These are phyloP conservation scores for Catharus ustulatus DNA, from an alignment of 2,797 vertebrate genomes.

Conservation along the genomic window DNA sequence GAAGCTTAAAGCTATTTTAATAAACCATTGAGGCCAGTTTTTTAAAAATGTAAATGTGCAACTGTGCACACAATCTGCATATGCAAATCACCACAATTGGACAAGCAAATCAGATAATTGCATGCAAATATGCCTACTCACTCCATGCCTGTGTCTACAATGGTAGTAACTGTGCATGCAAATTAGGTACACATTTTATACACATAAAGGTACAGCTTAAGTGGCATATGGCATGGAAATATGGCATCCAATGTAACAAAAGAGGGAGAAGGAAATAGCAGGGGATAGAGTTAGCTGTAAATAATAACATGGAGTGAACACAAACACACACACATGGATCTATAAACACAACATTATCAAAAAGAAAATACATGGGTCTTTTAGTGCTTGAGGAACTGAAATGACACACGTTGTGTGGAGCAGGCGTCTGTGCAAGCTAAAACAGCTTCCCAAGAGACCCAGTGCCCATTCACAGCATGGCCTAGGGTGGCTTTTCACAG, in stretches of 20 bases:
- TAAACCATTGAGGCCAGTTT: constrained; percentile 60
- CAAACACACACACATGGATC: constrained; percentile 37
- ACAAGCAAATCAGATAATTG: constrained; percentile 72
- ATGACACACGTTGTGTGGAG: background rate
- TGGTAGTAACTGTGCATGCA: constrained; percentile 70
- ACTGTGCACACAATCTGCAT: constrained; percentile 65
- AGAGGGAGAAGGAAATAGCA: constrained; percentile 49
- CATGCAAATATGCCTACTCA: constrained; percentile 70
- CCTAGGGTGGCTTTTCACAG: background rate
- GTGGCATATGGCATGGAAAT: constrained; percentile 66
- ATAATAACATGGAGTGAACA: constrained; percentile 57
- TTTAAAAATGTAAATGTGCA: constrained; percentile 64
- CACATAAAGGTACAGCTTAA: constrained; percentile 68
- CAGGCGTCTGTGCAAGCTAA: background rate
- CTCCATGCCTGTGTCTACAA: constrained; percentile 63
- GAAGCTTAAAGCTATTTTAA: constrained; percentile 56
- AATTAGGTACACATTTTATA: constrained; percentile 67
- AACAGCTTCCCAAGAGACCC: background rate
- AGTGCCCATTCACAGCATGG: background rate
- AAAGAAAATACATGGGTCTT: constrained; percentile 30
- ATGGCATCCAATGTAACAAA: constrained; percentile 61
- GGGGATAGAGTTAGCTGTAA: constrained; percentile 61
- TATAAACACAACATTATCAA: constrained; percentile 18
- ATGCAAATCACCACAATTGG: constrained; percentile 61
- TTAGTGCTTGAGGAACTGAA: background rate